Evolutionary conservation across 53 echinoderm and acorn worm species (phyloP).

Genomic region (Echinometra lucunter): DNA sequence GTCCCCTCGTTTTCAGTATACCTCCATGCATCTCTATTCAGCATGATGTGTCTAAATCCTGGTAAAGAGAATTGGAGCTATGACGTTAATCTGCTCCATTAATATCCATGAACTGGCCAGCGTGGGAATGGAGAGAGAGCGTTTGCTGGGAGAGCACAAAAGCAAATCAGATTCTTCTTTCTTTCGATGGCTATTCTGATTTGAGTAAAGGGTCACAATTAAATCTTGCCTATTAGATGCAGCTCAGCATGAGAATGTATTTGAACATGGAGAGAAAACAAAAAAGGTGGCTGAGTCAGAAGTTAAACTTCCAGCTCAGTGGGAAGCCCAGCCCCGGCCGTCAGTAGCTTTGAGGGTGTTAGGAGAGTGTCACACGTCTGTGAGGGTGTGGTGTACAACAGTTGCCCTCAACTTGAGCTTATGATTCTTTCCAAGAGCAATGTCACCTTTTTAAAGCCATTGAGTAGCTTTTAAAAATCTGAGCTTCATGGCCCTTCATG

Average conservation of each 20-base stretch:
- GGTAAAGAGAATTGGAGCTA: conserved; percentile 30
- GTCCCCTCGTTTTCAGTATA: background rate
- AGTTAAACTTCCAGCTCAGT: conserved; percentile 11
- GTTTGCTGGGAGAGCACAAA: background rate
- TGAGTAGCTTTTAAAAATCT: background rate
- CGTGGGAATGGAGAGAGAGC: background rate
- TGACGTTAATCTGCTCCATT: conserved; percentile 30
- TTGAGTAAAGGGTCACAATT: background rate
- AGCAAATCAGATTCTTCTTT: background rate
- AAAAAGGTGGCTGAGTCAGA: conserved; percentile 19
- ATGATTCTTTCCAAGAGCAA: background rate
- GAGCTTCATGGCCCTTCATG: too few species aligned
- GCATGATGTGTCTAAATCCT: conserved; percentile 8
- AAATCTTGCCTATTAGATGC: conserved; percentile 8
- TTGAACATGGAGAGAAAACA: conserved; percentile 20
- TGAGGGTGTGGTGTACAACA: background rate
- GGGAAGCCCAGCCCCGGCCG: conserved; percentile 33
- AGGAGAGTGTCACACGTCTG: background rate
- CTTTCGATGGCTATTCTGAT: background rate
- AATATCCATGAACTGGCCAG: conserved; percentile 5
- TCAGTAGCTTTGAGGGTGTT: background rate
- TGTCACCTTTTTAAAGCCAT: background rate
- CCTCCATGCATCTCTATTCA: background rate
- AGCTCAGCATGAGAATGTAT: conserved; percentile 20
- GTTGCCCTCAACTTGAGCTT: background rate